These are phyloP conservation scores for Laothoe populi DNA, from an alignment of 2,888 invertebrate genomes.

Conservation along the genomic window DNA sequence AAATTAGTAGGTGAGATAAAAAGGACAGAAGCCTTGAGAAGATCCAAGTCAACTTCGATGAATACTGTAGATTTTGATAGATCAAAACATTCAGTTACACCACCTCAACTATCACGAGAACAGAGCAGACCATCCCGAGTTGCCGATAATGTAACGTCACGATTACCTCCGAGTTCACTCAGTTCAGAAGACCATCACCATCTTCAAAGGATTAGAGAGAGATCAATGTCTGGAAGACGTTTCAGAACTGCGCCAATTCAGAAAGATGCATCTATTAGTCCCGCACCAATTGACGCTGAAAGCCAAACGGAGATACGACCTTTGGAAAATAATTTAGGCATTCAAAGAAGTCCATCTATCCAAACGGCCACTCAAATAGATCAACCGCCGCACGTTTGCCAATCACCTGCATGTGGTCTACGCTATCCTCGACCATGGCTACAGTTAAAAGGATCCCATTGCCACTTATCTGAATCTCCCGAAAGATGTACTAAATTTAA, in stretches of 20 bases:
- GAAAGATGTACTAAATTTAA: background rate
- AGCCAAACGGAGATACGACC: constrained; percentile 49
- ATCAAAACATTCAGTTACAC: background rate
- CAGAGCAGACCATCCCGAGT: background rate
- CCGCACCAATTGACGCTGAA: constrained; percentile 41
- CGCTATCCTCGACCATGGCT: background rate
- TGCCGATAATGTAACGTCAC: background rate
- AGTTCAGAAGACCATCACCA: constrained; percentile 50
- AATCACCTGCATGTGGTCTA: background rate
- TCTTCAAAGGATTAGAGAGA: constrained; percentile 50
- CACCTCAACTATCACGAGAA: background rate
- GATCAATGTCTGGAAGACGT: constrained; percentile 32
- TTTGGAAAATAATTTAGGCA: constrained; percentile 1
- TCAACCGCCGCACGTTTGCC: constrained; percentile 4
- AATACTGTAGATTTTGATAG: constrained; percentile 28
- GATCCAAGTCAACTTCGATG: constrained; percentile 37
- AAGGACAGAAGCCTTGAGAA: constrained; percentile 45
- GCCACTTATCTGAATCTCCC: background rate
- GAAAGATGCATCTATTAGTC: constrained; percentile 41
- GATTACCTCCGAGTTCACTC: constrained; percentile 46
- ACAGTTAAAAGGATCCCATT: background rate
- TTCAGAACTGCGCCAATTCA: constrained; percentile 11
- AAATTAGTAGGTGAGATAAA: constrained; percentile 47
- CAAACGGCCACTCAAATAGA: constrained; percentile 34
- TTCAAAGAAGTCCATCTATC: constrained; percentile 23